Percentiles rank a stretch among this genome's conserved stretches.
These are phyloP conservation scores for Tricholauxania praeusta DNA, from an alignment of 2,888 invertebrate species.

Conservation along the genomic window DNA sequence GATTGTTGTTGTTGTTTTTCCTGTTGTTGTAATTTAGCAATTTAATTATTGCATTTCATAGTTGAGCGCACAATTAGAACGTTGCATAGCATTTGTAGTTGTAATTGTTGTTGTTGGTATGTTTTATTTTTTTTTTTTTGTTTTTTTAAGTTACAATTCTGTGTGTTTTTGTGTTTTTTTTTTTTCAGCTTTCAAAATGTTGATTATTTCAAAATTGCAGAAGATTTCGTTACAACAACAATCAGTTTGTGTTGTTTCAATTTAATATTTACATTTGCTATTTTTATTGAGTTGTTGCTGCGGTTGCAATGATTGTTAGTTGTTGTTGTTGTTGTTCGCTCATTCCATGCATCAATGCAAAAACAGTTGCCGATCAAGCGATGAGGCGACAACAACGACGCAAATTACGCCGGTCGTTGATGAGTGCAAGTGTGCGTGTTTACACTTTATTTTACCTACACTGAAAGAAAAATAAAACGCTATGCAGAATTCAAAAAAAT, in stretches of 20 bases:
- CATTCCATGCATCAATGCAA: slow-evolving; percentile 45
- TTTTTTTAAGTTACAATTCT: background rate
- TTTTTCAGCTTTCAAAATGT: slow-evolving; percentile 24
- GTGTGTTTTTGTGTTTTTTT: slow-evolving; percentile 18
- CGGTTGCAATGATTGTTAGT: slow-evolving; percentile 29
- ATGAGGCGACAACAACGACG: slow-evolving; percentile 41
- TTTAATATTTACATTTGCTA: slow-evolving; percentile 37
- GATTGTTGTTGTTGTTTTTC: background rate
- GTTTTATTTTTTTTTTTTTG: too few relatives aligned
- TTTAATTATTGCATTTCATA: slow-evolving; percentile 44
- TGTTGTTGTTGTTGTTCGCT: slow-evolving; percentile 30
- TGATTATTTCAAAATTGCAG: slow-evolving; percentile 21
- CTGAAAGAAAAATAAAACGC: background rate
- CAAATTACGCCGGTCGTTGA: background rate
- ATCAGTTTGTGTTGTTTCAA: slow-evolving; percentile 2
- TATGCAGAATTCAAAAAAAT: too few relatives aligned
- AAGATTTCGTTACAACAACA: slow-evolving; percentile 20
- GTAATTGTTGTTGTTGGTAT: background rate
- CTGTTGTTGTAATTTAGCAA: slow-evolving; percentile 40
- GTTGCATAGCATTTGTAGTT: slow-evolving; percentile 8
- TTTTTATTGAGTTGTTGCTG: slow-evolving; percentile 24
- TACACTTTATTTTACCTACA: background rate
- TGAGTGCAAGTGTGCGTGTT: background rate
- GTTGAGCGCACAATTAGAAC: slow-evolving; percentile 43
- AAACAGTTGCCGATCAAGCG: slow-evolving; percentile 49